These are phyloP conservation scores for Mesoclemmys tuberculata DNA, from an alignment of 2,113 vertebrate genomes.

Conservation along the genomic window DNA sequence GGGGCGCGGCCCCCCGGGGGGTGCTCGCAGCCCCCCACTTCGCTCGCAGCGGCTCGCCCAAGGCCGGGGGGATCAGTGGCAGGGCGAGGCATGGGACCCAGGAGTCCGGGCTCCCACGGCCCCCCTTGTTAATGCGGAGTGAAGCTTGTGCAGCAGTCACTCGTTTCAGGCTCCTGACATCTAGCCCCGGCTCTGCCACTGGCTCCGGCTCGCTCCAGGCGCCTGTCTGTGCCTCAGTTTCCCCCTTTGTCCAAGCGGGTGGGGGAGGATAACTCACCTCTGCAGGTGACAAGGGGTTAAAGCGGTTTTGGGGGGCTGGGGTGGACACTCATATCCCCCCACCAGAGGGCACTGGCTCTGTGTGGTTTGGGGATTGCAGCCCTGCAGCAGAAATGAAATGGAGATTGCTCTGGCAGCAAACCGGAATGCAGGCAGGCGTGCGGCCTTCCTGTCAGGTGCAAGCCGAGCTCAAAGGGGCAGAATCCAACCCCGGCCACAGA, in stretches of 20 bases:
- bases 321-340: neutral
- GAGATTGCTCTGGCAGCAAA: neutral
- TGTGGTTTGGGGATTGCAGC: neutral
- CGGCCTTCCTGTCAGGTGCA: neutral
- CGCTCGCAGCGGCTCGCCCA: neutral
- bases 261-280: neutral
- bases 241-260: neutral
- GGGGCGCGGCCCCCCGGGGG: neutral
- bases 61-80: no score
- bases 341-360: neutral
- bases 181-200: neutral
- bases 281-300: neutral
- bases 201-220: neutral
- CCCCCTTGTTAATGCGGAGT: neutral
- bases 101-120: neutral
- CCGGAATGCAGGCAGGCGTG: neutral
- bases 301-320: no score
- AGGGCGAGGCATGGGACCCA: neutral
- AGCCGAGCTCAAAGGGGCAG: neutral
- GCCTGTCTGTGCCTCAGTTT: neutral
- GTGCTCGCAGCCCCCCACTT: neutral
- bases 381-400: neutral
- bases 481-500: neutral
- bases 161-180: neutral
- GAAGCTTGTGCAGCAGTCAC: neutral